Evolutionary conservation across 1,140 invertebrate species (phyloP), one percentile per base, ranked within the genome.

Genomic region (Bombus superbus): DNA sequence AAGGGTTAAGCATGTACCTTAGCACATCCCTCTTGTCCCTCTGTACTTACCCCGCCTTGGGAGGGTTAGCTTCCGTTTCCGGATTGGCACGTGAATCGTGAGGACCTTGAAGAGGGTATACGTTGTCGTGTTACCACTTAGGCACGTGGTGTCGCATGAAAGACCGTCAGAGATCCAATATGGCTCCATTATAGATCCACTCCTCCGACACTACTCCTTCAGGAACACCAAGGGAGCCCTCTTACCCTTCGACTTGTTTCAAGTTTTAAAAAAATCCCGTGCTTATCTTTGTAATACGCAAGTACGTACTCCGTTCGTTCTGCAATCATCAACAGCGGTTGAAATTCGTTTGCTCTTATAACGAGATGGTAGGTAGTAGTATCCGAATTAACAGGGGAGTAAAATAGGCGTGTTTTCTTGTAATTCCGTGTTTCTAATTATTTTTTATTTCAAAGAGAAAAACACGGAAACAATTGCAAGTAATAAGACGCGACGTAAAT

Each of bases 41-140:
- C 85, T 53, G 66, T 79, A 64, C 74, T 87, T 28, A 32, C 59
- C 76, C 38, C 64, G 59, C 57, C 75, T 62, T 53, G 83, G 88
- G 87, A 94, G 93, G 88, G 92, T 90, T 89, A 84, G 87, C 92
- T 95, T 94, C 94, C 94, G 94, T 89, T 94, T 95, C 93, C 94
- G 94, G 93, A 94, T 95, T 94, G 93, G 89, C 90, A 92, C 91
- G 89, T 86, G 90, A 88, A 84, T 85, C 76, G 84, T 71, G 89
- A 92, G 91, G 88, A 91, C 87, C 86, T 86, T 92, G 88, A 91
- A 94, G 92, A 89, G 92, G 90, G 82, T 92, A 88, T 91, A 88
- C 53, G 86, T 86, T 91, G 90, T 90, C 91, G 80, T 83, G 74
- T 89, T 83, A 87, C 81, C 92, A 94, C 94, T 94, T 95, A 86